These are phyloP conservation scores for Gymnoscelis rufifasciata DNA, from an alignment of 2,888 invertebrate genomes.

Conservation along the genomic window DNA sequence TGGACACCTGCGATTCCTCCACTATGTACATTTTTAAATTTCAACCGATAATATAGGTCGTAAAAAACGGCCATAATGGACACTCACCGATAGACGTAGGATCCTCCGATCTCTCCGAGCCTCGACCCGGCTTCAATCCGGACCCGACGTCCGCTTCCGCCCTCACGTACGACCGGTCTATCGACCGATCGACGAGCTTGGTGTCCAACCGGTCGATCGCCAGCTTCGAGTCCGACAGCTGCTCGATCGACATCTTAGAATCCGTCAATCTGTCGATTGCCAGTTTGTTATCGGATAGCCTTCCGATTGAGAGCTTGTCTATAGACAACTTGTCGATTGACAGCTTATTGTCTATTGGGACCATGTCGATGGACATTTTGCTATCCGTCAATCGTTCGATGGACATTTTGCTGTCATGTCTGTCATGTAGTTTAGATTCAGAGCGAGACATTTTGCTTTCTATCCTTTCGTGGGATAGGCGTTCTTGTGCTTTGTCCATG, in stretches of 20 bases:
- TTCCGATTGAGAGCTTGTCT: slow-evolving; percentile 32
- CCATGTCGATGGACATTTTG: slow-evolving; percentile 30
- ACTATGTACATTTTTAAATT: no score
- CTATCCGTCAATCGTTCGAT: slow-evolving; percentile 44
- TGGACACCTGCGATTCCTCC: no score
- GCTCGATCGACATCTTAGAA: slow-evolving; percentile 35
- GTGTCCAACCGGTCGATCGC: slow-evolving; percentile 16
- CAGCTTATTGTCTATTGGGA: slow-evolving; percentile 37
- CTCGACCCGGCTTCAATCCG: slow-evolving; percentile 52
- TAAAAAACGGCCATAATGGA: no score
- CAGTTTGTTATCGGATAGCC: slow-evolving; percentile 29
- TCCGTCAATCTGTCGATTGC: slow-evolving; percentile 29
- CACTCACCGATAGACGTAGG: slow-evolving; percentile 57
- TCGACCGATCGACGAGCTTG: slow-evolving; percentile 34
- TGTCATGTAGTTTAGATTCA: slow-evolving; percentile 39
- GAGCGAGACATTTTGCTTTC: slow-evolving; percentile 37
- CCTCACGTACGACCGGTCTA: slow-evolving; percentile 40
- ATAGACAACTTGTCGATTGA: slow-evolving; percentile 33
- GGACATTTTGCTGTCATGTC: slow-evolving; percentile 24
- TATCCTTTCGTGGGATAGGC: slow-evolving; percentile 22
- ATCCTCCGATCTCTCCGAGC: slow-evolving; percentile 57
- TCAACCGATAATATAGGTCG: no score
- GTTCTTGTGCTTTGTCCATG: slow-evolving; percentile 42
- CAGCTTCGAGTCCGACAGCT: slow-evolving; percentile 32
- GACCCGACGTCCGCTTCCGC: slow-evolving; percentile 71